Percentiles rank a stretch among this genome's conserved stretches.
phyloP scores from a whole-genome alignment of 2,888 invertebrate species.

The Xestia ashworthii region DNA sequence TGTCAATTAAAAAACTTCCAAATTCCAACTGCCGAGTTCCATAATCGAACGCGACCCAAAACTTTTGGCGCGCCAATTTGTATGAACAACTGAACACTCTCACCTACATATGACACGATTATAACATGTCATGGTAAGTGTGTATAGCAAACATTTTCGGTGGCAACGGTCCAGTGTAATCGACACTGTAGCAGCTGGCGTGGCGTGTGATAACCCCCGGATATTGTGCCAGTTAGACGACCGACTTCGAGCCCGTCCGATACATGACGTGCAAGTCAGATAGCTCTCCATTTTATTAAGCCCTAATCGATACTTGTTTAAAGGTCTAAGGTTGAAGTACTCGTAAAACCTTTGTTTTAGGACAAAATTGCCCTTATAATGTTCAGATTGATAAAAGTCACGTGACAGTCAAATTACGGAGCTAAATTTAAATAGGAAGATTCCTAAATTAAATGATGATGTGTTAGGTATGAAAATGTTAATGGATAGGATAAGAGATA shows the following conservation, averaged over 20 bases:
- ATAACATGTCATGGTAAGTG: conserved; percentile 49
- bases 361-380: neutral
- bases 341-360: neutral
- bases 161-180: conserved; percentile 80
- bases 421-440: neutral
- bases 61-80: conserved; percentile 62
- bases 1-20: conserved; percentile 39
- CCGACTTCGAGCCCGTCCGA: conserved; percentile 59
- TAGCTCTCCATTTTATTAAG: conserved; percentile 32
- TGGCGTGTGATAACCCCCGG: conserved; percentile 75
- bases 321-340: neutral
- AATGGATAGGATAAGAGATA: neutral
- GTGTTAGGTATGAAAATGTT: neutral
- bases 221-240: conserved; percentile 79
- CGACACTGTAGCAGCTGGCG: conserved; percentile 78
- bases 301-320: conserved; percentile 22
- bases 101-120: conserved; percentile 54
- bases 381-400: neutral
- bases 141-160: conserved; percentile 64
- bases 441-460: neutral
- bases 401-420: neutral
- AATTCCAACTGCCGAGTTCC: conserved; percentile 32
- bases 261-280: conserved; percentile 54
- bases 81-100: conserved; percentile 57
- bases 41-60: conserved; percentile 60